A percentile compares a stretch with the other conserved stretches of the same genome.
Evolutionary conservation across 2,797 vertebrate species (phyloP).

Genomic region (Chiloscyllium punctatum): DNA sequence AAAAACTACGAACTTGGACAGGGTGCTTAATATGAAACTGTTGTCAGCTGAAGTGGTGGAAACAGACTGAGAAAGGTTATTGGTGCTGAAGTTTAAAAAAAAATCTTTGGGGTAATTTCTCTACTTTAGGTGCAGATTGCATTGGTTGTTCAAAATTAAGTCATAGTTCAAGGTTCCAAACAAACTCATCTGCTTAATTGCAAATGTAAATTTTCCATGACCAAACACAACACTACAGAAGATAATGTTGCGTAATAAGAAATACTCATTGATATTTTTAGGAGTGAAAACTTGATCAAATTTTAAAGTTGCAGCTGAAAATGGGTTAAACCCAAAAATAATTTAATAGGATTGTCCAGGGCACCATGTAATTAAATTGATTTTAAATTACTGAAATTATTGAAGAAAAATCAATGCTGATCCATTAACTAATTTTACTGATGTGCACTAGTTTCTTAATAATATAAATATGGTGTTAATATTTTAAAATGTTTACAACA

Average conservation of each 20-base stretch:
- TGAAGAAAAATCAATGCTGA: no score
- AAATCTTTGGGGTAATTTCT: background rate
- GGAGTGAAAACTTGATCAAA: background rate
- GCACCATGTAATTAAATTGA: background rate
- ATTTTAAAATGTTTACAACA: no score
- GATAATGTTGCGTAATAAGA: background rate
- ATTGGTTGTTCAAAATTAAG: no score
- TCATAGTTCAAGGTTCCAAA: background rate
- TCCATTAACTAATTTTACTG: no score
- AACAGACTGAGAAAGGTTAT: background rate
- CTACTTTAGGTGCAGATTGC: background rate
- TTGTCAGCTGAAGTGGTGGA: background rate
- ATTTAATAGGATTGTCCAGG: background rate
- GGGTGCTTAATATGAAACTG: background rate
- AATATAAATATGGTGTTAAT: no score
- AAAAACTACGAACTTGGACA: background rate
- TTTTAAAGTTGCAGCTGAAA: background rate
- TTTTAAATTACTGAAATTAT: background rate
- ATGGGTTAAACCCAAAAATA: background rate
- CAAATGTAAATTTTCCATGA: background rate
- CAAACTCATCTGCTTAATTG: background rate
- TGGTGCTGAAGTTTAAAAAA: background rate
- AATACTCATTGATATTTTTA: background rate
- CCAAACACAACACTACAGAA: background rate
- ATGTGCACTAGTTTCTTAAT: no score